A percentile compares a stretch with the other conserved stretches of the same genome.
Conservation (phyloP, 2,113 vertebrate species). For the Anguilla japonica region DNA sequence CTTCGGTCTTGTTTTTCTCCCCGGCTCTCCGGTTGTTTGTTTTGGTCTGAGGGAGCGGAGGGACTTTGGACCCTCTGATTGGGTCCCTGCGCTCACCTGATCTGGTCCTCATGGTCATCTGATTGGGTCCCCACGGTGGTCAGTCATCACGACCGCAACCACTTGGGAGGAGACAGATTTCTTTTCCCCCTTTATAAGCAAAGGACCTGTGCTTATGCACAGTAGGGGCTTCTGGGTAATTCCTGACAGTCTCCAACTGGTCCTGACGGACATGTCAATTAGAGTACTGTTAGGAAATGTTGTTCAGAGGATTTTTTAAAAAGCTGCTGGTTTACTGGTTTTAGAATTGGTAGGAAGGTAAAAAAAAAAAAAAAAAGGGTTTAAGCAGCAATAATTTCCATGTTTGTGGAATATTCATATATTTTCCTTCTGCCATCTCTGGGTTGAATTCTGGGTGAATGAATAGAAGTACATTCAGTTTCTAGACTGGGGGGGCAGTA, state of each 20-base stretch:
- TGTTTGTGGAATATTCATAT: neutral
- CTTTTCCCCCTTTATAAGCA: neutral
- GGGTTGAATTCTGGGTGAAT: neutral
- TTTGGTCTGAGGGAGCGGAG: conserved; percentile 17
- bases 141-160: neutral
- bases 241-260: neutral
- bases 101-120: conserved; percentile 13
- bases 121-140: conserved; percentile 26
- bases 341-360: neutral
- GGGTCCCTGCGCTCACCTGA: conserved; percentile 18
- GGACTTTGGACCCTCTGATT: conserved; percentile 26
- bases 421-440: neutral
- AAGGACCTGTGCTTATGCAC: neutral
- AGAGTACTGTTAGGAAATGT: neutral
- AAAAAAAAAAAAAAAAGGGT: neutral
- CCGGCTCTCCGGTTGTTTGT: conserved; percentile 16
- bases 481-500: too few relatives aligned
- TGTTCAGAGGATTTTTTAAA: neutral
- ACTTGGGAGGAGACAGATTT: neutral
- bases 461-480: neutral
- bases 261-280: neutral
- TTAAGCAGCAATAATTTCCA: neutral
- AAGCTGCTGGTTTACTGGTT: neutral
- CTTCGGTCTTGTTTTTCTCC: conserved; percentile 9
- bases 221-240: conserved; percentile 12